Conservation (phyloP, 2,797 vertebrate genomes). For the Periparus ater region DNA sequence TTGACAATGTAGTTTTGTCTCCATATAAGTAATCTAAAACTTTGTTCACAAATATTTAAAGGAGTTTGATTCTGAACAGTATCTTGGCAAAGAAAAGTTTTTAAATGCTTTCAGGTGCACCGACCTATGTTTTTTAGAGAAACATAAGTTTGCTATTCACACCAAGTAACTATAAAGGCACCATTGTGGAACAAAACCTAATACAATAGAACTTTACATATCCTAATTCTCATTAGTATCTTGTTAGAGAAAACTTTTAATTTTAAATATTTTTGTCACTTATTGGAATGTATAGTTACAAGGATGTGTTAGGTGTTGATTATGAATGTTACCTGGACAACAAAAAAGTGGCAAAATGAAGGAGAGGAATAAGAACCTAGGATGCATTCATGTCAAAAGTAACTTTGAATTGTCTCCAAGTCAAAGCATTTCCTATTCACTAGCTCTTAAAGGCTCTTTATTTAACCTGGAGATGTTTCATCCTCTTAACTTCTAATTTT, state of each 20-base stretch:
- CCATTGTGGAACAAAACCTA: neutral
- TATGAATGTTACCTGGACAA: neutral
- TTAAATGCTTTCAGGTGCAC: neutral
- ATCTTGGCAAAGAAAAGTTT: neutral
- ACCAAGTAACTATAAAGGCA: neutral
- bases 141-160: neutral
- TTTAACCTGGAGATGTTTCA: neutral
- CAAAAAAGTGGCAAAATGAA: neutral
- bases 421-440: neutral
- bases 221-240: neutral
- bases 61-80: neutral
- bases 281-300: neutral
- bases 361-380: neutral
- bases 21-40: neutral
- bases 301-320: neutral
- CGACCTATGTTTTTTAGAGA: neutral
- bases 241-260: neutral
- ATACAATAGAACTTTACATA: neutral
- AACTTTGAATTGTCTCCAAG: neutral
- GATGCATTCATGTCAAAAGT: neutral
- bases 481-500: neutral
- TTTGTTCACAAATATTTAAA: neutral
- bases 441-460: neutral
- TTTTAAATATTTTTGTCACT: neutral
- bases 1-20: neutral